Evolutionary conservation across 1,140 invertebrate species (phyloP).

Genomic region (Eufriesea mexicana): DNA sequence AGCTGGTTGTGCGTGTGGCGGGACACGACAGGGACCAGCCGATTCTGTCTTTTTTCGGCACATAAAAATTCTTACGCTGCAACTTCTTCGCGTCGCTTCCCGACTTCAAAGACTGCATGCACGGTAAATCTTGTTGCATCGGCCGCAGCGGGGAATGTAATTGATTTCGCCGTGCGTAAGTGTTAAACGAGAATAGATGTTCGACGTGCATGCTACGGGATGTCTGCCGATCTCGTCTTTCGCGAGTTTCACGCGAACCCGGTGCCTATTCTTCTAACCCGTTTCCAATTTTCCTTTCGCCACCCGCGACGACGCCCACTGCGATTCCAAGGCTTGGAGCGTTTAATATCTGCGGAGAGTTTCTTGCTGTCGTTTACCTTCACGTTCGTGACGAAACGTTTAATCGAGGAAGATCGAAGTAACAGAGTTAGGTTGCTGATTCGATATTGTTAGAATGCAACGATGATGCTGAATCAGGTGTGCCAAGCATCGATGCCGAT

Average conservation of each 20-base stretch:
- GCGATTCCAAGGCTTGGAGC: no score
- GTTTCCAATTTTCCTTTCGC: conserved; percentile 12
- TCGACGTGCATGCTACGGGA: conserved; percentile 5
- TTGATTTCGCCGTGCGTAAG: conserved; percentile 42
- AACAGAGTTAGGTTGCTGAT: no score
- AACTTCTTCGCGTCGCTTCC: conserved; percentile 17
- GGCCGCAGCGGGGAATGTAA: conserved; percentile 31
- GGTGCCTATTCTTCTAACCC: conserved; percentile 16
- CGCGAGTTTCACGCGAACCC: conserved; percentile 7
- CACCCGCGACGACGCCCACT: no score
- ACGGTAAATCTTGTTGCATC: conserved; percentile 46
- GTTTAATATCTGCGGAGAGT: no score
- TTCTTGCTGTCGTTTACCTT: background rate
- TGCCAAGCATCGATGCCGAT: no score
- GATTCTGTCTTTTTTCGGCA: conserved; percentile 39
- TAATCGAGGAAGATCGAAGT: no score
- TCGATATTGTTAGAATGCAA: no score
- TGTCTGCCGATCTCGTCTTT: conserved; percentile 25
- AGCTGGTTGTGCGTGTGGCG: background rate
- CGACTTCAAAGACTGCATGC: conserved; percentile 15
- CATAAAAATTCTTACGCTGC: conserved; percentile 45
- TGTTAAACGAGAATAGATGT: conserved; percentile 43
- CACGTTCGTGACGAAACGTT: no score
- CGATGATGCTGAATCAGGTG: no score
- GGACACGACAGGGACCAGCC: background rate